Evolutionary conservation across 2,797 vertebrate species (phyloP).

Genomic region (Urosaurus nigricauda): DNA sequence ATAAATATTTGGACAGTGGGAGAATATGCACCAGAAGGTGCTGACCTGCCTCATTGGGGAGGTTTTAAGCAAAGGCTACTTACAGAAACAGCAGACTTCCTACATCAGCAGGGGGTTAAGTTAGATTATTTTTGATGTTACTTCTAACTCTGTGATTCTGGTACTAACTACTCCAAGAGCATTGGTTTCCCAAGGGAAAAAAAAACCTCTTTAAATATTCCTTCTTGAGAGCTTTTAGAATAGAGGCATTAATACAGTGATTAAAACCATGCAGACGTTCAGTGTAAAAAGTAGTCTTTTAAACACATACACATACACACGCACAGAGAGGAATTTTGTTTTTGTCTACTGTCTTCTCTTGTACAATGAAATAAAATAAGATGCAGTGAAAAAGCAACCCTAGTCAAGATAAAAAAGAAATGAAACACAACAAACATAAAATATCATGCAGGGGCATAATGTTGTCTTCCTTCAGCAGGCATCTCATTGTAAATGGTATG

Average conservation of each 20-base stretch:
- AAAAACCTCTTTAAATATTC: background rate
- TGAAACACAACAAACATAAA: background rate
- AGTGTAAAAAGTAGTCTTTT: background rate
- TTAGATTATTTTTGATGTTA: background rate
- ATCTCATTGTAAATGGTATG: background rate
- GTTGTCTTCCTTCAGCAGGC: constrained; percentile 5
- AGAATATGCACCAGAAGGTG: background rate
- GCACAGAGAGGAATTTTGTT: background rate
- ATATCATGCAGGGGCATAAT: background rate
- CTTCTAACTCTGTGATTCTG: background rate
- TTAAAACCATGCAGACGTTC: background rate
- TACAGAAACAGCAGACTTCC: background rate
- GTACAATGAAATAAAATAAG: background rate
- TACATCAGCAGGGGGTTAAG: background rate
- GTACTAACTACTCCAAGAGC: background rate
- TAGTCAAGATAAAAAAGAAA: background rate
- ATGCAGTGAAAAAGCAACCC: background rate
- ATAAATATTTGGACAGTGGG: background rate
- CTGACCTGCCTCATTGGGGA: background rate
- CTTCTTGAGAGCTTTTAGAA: background rate
- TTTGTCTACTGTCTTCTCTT: background rate
- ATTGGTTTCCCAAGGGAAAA: background rate
- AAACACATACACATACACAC: background rate
- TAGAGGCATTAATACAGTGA: background rate
- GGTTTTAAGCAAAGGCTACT: background rate